These are phyloP conservation scores for Drosophila mercatorum DNA, from an alignment of 2,888 invertebrate genomes.

Conservation along the genomic window DNA sequence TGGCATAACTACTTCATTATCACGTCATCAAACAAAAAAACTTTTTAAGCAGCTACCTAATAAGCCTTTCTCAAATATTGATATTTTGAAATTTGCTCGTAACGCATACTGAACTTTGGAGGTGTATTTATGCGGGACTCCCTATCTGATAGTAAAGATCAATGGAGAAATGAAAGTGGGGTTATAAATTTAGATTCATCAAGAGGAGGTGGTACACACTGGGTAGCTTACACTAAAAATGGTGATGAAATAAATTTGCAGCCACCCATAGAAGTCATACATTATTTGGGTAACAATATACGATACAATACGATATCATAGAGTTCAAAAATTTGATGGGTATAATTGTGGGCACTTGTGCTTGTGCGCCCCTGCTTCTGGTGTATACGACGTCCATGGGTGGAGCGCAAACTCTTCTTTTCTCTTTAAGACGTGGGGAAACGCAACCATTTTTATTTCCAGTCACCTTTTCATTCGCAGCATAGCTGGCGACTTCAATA, in stretches of 20 bases:
- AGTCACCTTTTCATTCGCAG: not conserved
- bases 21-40: too few relatives aligned
- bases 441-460: not conserved
- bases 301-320: not conserved
- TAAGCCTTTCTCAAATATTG: too few relatives aligned
- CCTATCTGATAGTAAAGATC: too few relatives aligned
- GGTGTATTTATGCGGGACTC: too few relatives aligned
- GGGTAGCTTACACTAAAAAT: constrained; percentile 7
- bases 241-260: not conserved
- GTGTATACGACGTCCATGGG: not conserved
- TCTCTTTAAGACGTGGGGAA: constrained; percentile 3
- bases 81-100: too few relatives aligned
- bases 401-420: not conserved
- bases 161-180: too few relatives aligned
- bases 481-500: too few relatives aligned
- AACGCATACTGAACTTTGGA: too few relatives aligned
- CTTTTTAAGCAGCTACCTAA: too few relatives aligned
- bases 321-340: not conserved
- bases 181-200: constrained; percentile 6
- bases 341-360: not conserved
- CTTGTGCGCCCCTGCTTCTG: not conserved
- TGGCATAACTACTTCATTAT: too few relatives aligned
- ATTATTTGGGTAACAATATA: not conserved
- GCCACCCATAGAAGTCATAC: not conserved
- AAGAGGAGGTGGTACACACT: not conserved